Evolutionary conservation across 2,888 invertebrate species (phyloP).

Genomic region (Orthonevra nobilis): DNA sequence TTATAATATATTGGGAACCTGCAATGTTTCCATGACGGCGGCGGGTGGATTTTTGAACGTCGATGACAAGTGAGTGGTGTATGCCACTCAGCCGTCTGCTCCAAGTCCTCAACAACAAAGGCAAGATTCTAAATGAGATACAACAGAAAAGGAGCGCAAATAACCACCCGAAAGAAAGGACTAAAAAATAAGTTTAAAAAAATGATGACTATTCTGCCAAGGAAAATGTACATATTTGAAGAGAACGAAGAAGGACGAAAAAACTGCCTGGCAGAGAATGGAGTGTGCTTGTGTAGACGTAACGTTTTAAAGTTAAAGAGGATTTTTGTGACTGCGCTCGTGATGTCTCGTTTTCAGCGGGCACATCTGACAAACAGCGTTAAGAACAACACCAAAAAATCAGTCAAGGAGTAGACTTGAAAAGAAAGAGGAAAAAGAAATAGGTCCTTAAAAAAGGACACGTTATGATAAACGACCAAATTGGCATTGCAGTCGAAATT

Average conservation of each 20-base stretch:
- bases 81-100: slow-evolving; percentile 44
- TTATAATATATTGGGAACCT: slow-evolving; percentile 67
- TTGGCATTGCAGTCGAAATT: slow-evolving; percentile 41
- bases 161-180: slow-evolving; percentile 30
- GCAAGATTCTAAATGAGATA: slow-evolving; percentile 20
- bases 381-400: slow-evolving; percentile 19
- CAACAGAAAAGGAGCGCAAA: slow-evolving; percentile 6
- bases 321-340: too few species aligned
- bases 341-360: slow-evolving; percentile 53
- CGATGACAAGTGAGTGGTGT: slow-evolving; percentile 22
- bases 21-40: slow-evolving; percentile 42
- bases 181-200: slow-evolving; percentile 30
- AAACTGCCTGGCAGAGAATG: slow-evolving; percentile 30
- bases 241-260: slow-evolving; percentile 6
- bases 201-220: slow-evolving; percentile 38
- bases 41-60: slow-evolving; percentile 32
- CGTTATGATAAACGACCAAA: slow-evolving; percentile 56
- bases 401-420: not conserved
- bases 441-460: slow-evolving; percentile 47
- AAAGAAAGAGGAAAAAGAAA: not conserved
- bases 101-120: slow-evolving; percentile 43
- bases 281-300: slow-evolving; percentile 22
- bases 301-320: too few species aligned
- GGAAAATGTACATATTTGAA: slow-evolving; percentile 2
- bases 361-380: slow-evolving; percentile 37